Percentiles rank a stretch among this genome's conserved stretches.
Evolutionary conservation across 2,113 vertebrate genomes (phyloP).

Genomic region (Cyphotilapia sp.): DNA sequence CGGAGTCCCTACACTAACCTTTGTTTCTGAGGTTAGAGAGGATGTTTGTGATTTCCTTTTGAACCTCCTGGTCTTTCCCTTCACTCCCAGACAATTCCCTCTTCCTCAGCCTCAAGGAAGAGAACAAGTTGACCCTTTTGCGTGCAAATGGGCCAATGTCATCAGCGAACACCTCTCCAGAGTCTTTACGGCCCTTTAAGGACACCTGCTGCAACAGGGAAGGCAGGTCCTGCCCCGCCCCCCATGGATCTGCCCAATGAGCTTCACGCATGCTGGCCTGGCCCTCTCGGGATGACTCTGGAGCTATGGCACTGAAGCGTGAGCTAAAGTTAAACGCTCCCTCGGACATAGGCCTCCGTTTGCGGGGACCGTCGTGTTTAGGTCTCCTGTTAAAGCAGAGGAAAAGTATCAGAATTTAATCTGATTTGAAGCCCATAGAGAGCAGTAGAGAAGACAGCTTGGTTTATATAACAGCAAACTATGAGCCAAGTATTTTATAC

Average conservation of each 20-base stretch:
- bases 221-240: slow-evolving; percentile 51
- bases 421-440: not conserved
- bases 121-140: slow-evolving; percentile 65
- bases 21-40: slow-evolving; percentile 66
- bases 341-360: slow-evolving; percentile 57
- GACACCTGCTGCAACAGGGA: slow-evolving; percentile 63
- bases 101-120: slow-evolving; percentile 68
- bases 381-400: slow-evolving; percentile 19
- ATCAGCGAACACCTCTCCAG: slow-evolving; percentile 27
- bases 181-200: slow-evolving; percentile 13
- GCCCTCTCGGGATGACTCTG: not conserved
- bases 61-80: slow-evolving; percentile 18
- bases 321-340: slow-evolving; percentile 45
- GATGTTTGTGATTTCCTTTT: slow-evolving; percentile 60
- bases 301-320: not conserved
- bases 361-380: not conserved
- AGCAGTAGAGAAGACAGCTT: not conserved
- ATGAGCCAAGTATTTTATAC: not conserved
- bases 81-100: not conserved
- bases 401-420: not conserved
- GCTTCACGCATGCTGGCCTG: not conserved
- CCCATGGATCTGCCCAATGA: slow-evolving; percentile 1
- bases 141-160: slow-evolving; percentile 22
- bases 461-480: not conserved
- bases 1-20: slow-evolving; percentile 19